Percentiles rank a stretch among this genome's conserved stretches.
Conservation (phyloP, 2,888 invertebrate genomes). For the Morpho deidamia region DNA sequence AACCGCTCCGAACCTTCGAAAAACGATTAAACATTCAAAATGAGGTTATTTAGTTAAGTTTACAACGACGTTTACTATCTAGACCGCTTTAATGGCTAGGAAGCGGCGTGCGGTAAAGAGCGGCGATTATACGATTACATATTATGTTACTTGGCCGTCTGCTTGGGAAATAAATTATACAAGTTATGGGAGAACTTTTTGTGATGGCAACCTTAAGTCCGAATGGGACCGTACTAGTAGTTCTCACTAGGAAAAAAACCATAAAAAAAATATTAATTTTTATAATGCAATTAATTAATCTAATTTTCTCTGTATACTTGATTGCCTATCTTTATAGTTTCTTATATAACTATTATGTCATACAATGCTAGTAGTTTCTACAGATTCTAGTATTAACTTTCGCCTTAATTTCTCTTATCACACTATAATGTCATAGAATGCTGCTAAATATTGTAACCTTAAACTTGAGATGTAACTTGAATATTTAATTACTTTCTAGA, state of each 20-base stretch:
- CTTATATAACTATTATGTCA: too few relatives aligned
- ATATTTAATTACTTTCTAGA: too few relatives aligned
- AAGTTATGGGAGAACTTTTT: slow-evolving; percentile 63
- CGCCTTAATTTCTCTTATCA: too few relatives aligned
- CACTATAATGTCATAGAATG: too few relatives aligned
- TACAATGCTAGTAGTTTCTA: too few relatives aligned
- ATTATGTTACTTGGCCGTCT: slow-evolving; percentile 48
- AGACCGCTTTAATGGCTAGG: slow-evolving; percentile 64
- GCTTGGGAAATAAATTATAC: slow-evolving; percentile 56
- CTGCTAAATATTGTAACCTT: too few relatives aligned
- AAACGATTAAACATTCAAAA: slow-evolving; percentile 57
- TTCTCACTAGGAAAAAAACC: slow-evolving; percentile 23
- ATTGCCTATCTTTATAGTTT: too few relatives aligned
- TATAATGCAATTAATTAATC: too few relatives aligned
- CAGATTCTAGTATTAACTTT: too few relatives aligned
- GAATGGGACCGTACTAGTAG: slow-evolving; percentile 14
- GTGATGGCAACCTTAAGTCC: slow-evolving; percentile 43
- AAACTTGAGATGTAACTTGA: too few relatives aligned
- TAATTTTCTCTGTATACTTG: too few relatives aligned
- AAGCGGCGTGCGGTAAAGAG: slow-evolving; percentile 59
- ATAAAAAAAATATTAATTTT: too few relatives aligned
- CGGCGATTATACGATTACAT: slow-evolving; percentile 44
- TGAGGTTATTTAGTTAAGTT: slow-evolving; percentile 62
- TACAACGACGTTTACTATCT: slow-evolving; percentile 69
- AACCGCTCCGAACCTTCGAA: slow-evolving; percentile 35